Base-by-base conservation (phyloP, 2,797 vertebrate species). In the Tarsius wallacei region DNA sequence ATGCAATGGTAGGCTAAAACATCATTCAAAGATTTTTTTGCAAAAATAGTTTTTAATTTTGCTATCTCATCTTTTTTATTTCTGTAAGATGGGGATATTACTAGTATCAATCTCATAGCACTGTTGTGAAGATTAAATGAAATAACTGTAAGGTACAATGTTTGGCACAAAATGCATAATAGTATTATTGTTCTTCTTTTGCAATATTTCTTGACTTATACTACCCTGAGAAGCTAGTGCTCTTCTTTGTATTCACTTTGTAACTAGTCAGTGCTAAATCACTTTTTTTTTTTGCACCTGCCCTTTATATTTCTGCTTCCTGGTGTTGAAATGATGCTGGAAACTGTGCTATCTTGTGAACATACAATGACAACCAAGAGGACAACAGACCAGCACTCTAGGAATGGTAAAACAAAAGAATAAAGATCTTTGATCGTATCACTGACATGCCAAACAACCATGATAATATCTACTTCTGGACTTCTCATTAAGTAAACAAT, bases 11-110 rank as follows among this genome's bases (percentile, higher is more conserved):
- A 91, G 19, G 63, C 51, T 64, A 90, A 82, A 90, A 26, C 70
- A 47, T 53, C 77, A 85, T 64, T 66, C 6, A 19, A 63, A 90
- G 59, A 16, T 26, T 26, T 51, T 81, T 68, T 47, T 63, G 19
- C 61, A 76, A 87, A 78, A 87, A 26, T 49, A 26, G 77, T 59
- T 94, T 89, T 71, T 78, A 76, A 86, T 86, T 76, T 86, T 93
- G 42, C n/a, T 55, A 12, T 4, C 7, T 89, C 26, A 24, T 78
- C 66, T 86, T 57, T 42, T 77, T 71, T 73, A 71, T 82, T 86
- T 85, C 88, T 83, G 55, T 55, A 83, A 71, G 87, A 73, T 49
- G 22, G 26, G 36, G 1, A 59, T 53, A 17, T 74, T 51, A 7
- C 71, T 10, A 80, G 21, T 55, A 15, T 22, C n/a, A 42, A 12